Evolutionary conservation across 2,888 invertebrate species (phyloP), one percentile per base, ranked within the genome.

Genomic region (Prenolepis imparis): DNA sequence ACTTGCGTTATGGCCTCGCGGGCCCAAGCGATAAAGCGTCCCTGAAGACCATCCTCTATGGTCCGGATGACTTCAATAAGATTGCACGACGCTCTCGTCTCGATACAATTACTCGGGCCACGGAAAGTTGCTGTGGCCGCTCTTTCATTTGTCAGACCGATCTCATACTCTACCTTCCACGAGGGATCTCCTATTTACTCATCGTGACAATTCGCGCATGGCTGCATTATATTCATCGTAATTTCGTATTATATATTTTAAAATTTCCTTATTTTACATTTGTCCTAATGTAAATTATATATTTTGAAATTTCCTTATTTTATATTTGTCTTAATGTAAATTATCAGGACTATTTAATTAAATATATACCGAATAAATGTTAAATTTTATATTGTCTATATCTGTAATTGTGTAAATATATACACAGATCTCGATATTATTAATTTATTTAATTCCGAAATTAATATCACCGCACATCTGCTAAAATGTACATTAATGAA

Each of bases 101-200:
- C 72, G 73, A 72, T 59, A 48, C 67, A 80, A 64, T 63, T 67
- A 81, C 57, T 59, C 82, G 74, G 75, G 85, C 85, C 85, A 73
- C 87, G 59, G 66, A 66, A 84, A 63, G 80, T 70, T 66, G 67
- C 81, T 77, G 55, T 59, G 82, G 84, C 77, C 80, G 81, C 64
- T 64, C 81, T 84, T 86, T 78, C 86, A 81, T 88, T 88, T 82
- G 84, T 88, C 88, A 63, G 80, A 24, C 84, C 63, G 32, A 59
- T 64, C 73, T 80, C n/a, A 36, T 59, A 59, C 32, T 21, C 44
- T 70, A n/a, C 59, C 52, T 61, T 72, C 81, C 63, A 28, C 61
- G 75, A 74, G 67, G 63, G 59, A 57, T 70, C 24, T n/a, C 59
- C 32, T 80, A 74, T 83, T 81, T 85, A 82, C 57, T 80, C 84